phyloP scores from a whole-genome alignment of 1,140 invertebrate species.

The Anastatus disparis region DNA sequence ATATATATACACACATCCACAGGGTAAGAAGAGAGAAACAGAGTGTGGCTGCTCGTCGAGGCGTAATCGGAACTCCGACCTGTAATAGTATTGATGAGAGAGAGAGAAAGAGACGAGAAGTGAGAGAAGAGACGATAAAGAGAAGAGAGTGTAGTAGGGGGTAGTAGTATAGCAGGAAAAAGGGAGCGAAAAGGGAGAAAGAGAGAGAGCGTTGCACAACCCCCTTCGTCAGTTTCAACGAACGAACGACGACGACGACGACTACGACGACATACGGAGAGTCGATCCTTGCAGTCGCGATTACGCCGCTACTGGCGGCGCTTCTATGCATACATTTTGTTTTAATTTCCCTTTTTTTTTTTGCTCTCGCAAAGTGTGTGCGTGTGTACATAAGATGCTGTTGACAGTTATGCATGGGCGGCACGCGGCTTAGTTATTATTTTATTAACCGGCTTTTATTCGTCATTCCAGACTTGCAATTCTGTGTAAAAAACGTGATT shows the following conservation, averaged over 20 bases:
- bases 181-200: too few relatives aligned
- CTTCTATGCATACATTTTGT: not conserved
- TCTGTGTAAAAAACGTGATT: too few relatives aligned
- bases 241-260: slow-evolving; percentile 11
- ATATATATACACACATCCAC: too few relatives aligned
- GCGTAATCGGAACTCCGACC: not conserved
- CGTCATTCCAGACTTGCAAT: too few relatives aligned
- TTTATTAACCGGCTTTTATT: too few relatives aligned
- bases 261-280: not conserved
- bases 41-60: not conserved
- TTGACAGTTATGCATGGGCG: too few relatives aligned
- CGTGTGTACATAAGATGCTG: too few relatives aligned
- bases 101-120: not conserved
- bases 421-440: too few relatives aligned
- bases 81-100: slow-evolving; percentile 32
- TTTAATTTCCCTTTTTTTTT: not conserved
- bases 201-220: not conserved
- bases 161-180: too few relatives aligned
- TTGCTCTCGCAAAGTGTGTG: too few relatives aligned
- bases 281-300: slow-evolving; percentile 21
- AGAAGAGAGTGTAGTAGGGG: too few relatives aligned
- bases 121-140: not conserved
- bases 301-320: not conserved
- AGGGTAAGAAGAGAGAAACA: not conserved
- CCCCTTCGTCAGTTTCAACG: too few relatives aligned